phyloP scores from a whole-genome alignment of 2,113 vertebrate genomes.

The Argyrosomus japonicus region DNA sequence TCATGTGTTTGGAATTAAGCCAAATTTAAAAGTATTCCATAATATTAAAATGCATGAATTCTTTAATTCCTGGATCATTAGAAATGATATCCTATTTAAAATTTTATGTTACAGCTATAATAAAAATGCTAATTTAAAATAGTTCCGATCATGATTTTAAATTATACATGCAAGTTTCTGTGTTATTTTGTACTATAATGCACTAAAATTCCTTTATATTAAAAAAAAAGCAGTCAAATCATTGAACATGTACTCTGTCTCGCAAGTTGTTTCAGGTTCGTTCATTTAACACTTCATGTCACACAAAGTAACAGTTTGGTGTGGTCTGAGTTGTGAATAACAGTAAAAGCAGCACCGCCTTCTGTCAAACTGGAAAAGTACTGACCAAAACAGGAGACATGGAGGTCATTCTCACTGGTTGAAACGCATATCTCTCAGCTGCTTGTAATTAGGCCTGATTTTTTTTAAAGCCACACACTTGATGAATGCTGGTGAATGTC shows the following conservation, averaged over 20 bases:
- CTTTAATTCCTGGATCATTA: neutral
- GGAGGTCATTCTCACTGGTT: conserved; percentile 44
- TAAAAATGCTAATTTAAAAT: neutral
- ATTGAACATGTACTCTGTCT: neutral
- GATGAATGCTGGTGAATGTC: conserved; percentile 13
- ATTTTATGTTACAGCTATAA: neutral
- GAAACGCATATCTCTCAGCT: conserved; percentile 53
- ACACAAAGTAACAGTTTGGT: neutral
- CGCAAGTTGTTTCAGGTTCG: neutral
- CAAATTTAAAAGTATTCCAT: neutral
- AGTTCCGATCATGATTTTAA: too few relatives aligned
- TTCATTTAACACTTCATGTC: neutral
- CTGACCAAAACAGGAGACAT: conserved; percentile 27
- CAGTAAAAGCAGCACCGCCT: conserved; percentile 13
- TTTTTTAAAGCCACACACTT: conserved; percentile 20
- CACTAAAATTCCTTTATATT: neutral
- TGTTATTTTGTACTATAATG: neutral
- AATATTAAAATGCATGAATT: neutral
- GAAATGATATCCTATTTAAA: neutral
- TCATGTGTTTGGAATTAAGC: neutral
- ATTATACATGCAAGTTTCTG: neutral
- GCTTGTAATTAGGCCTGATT: conserved; percentile 60
- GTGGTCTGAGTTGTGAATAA: neutral
- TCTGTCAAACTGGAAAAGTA: conserved; percentile 43
- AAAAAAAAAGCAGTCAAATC: neutral